A percentile compares a stretch with the other conserved stretches of the same genome.
Conservation (phyloP, 2,888 invertebrate species). For the Eupithecia exiguata region DNA sequence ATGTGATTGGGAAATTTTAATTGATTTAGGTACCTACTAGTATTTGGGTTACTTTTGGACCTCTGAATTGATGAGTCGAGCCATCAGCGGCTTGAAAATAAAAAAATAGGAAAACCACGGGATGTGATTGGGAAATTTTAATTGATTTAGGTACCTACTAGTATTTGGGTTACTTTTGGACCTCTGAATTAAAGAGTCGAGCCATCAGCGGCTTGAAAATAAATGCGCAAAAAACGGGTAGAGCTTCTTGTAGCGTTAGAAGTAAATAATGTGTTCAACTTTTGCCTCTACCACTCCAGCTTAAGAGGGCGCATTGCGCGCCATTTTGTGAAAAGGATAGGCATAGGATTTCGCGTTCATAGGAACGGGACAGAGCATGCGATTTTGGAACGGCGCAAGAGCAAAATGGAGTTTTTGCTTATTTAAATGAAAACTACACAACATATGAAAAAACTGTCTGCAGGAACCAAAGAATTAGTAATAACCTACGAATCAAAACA, state of each 20-base stretch:
- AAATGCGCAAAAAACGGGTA: background rate
- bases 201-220: background rate
- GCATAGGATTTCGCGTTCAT: too few relatives aligned
- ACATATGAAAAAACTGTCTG: too few relatives aligned
- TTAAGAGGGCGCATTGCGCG: too few relatives aligned
- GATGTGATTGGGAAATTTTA: background rate
- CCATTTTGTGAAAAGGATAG: too few relatives aligned
- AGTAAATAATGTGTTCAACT: background rate
- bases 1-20: background rate
- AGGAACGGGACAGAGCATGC: too few relatives aligned
- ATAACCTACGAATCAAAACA: too few relatives aligned
- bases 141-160: background rate
- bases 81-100: background rate
- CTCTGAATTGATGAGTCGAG: background rate
- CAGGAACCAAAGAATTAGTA: too few relatives aligned
- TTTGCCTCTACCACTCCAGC: background rate
- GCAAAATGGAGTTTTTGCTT: too few relatives aligned
- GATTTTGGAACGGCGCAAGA: too few relatives aligned
- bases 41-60: background rate
- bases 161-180: background rate
- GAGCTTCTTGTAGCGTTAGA: background rate
- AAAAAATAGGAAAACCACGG: too few relatives aligned
- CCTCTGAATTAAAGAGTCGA: background rate
- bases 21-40: background rate
- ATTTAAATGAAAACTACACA: too few relatives aligned